A percentile compares a stretch with the other conserved stretches of the same genome.
phyloP scores from a whole-genome alignment of 37 sponge, comb jelly and placozoan species.

The Beroe ovata region DNA sequence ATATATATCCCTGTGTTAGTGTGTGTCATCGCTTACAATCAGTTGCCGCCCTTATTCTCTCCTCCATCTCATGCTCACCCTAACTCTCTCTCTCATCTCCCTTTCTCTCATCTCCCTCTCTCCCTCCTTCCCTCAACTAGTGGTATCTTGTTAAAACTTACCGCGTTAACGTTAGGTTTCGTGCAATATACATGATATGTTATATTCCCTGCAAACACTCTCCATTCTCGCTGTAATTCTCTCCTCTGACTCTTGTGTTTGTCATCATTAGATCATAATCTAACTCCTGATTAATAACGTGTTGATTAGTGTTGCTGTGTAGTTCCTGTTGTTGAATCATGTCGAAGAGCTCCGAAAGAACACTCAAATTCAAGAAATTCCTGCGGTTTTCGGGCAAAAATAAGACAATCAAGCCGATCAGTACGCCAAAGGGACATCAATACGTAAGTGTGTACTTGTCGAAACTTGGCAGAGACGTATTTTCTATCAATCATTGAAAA shows the following conservation, averaged over 20 bases:
- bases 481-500: no score
- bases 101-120: constrained; percentile 4
- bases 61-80: not conserved
- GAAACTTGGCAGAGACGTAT: no score
- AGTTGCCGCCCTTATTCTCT: constrained; percentile 33
- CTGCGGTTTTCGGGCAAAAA: constrained; percentile 47
- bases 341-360: not conserved
- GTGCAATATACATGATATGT: not conserved
- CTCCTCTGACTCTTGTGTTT: no score
- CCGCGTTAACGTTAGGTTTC: not conserved
- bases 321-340: no score
- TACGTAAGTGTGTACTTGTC: constrained; percentile 31
- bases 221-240: no score
- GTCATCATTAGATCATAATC: no score
- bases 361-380: constrained; percentile 4
- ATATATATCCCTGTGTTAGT: no score
- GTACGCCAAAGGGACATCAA: constrained; percentile 1
- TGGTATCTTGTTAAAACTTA: not conserved
- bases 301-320: no score
- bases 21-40: no score
- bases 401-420: constrained; percentile 21
- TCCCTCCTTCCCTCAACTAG: not conserved
- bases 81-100: constrained; percentile 5
- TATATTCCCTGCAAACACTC: no score
- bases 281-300: no score